A percentile compares a stretch with the other conserved stretches of the same genome.
Evolutionary conservation across 2,888 invertebrate species (phyloP).

Genomic region (Campopleginae sp.): DNA sequence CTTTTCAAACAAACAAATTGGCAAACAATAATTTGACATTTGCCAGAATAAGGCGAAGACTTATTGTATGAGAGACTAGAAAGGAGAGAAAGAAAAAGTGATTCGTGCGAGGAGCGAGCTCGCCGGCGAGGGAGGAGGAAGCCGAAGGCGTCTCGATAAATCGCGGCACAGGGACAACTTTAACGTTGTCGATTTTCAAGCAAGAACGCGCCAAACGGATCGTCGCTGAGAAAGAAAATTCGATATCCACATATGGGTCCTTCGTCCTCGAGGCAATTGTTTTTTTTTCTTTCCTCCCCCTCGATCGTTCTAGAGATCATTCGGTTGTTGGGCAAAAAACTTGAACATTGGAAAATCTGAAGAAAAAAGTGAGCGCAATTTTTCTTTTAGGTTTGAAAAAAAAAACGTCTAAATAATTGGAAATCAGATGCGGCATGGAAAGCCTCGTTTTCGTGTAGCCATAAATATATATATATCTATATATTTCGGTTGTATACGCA

Average conservation of each 20-base stretch:
- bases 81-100: constrained; percentile 53
- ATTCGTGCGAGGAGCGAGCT: constrained; percentile 40
- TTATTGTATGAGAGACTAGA: constrained; percentile 37
- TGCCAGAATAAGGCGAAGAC: constrained; percentile 5
- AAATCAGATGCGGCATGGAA: neutral
- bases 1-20: neutral
- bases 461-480: constrained; percentile 32
- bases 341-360: too few species aligned
- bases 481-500: constrained; percentile 47
- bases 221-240: constrained; percentile 36
- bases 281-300: neutral
- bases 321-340: too few species aligned
- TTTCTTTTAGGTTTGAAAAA: neutral
- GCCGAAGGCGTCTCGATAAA: constrained; percentile 62
- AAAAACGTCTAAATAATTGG: neutral
- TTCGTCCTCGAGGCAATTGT: neutral
- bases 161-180: constrained; percentile 52
- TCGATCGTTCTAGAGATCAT: too few species aligned
- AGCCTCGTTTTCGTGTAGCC: neutral
- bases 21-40: neutral
- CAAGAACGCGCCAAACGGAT: constrained; percentile 45
- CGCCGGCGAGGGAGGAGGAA: constrained; percentile 29
- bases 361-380: too few species aligned
- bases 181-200: constrained; percentile 47
- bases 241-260: constrained; percentile 36